Conservation (phyloP, 2,113 vertebrate genomes). For the Ameiurus melas region DNA sequence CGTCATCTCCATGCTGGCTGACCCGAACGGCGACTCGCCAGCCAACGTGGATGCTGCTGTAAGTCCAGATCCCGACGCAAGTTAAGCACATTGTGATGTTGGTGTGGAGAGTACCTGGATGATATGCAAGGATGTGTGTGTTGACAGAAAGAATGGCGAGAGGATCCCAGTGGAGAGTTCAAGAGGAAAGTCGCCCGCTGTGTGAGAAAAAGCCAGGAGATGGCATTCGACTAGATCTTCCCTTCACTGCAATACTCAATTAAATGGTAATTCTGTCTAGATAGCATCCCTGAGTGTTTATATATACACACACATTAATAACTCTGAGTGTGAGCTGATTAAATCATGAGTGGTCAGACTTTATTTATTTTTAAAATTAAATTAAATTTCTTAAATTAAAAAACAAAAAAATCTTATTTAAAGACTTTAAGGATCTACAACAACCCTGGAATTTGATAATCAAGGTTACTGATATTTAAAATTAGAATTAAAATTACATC, state of each 20-base stretch:
- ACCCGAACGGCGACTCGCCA: slow-evolving; percentile 97
- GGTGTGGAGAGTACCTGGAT: not conserved
- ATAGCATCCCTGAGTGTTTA: slow-evolving; percentile 7
- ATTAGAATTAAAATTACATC: too few relatives aligned
- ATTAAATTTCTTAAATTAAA: too few relatives aligned
- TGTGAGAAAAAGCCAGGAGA: slow-evolving; percentile 79
- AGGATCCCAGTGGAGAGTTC: slow-evolving; percentile 76
- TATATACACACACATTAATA: not conserved
- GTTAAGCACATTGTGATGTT: not conserved
- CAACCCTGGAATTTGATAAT: too few relatives aligned
- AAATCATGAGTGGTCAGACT: not conserved
- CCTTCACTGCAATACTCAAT: slow-evolving; percentile 3
- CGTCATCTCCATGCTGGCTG: slow-evolving; percentile 99
- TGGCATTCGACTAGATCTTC: slow-evolving; percentile 71
- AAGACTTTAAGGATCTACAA: too few relatives aligned
- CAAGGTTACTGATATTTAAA: too few relatives aligned
- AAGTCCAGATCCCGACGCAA: slow-evolving; percentile 61
- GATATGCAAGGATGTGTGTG: slow-evolving; percentile 7
- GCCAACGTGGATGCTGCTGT: slow-evolving; percentile 98
- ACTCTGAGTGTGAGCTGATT: too few relatives aligned
- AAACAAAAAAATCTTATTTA: too few relatives aligned
- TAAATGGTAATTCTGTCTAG: slow-evolving; percentile 19
- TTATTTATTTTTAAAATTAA: too few relatives aligned
- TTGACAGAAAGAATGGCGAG: slow-evolving; percentile 78
- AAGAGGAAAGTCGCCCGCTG: slow-evolving; percentile 79